These are phyloP conservation scores for Epizoanthus illoricatus DNA, from an alignment of 92 coral and sea anemone species.

Conservation along the genomic window DNA sequence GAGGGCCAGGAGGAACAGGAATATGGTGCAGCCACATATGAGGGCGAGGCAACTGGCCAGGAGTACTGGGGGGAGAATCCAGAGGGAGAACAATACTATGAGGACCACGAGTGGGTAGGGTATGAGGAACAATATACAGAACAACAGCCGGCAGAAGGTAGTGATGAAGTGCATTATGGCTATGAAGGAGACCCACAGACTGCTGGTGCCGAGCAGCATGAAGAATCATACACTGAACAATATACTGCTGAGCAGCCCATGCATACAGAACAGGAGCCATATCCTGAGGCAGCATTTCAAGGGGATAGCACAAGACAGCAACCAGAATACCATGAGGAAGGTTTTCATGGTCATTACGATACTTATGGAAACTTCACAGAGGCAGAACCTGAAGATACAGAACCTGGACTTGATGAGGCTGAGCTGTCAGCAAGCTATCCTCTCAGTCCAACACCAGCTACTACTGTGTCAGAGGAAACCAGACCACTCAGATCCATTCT, in stretches of 20 bases:
- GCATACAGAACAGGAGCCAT: neutral
- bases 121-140: constrained; percentile 4
- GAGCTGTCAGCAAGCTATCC: neutral
- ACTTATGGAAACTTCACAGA: constrained; percentile 5
- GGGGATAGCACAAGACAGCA: neutral
- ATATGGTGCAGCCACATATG: constrained; percentile 26
- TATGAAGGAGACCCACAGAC: constrained; percentile 13
- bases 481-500: constrained; percentile 82
- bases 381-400: constrained; percentile 19
- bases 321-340: neutral
- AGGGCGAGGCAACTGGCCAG: constrained; percentile 37
- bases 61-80: constrained; percentile 36
- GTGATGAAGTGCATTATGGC: neutral
- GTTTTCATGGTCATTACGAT: constrained; percentile 6
- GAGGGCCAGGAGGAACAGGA: constrained; percentile 43
- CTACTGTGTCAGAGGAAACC: constrained; percentile 6
- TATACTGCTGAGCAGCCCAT: constrained; percentile 13
- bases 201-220: neutral
- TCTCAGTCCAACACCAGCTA: neutral
- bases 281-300: neutral
- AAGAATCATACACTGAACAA: neutral
- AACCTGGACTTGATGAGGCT: constrained; percentile 16
- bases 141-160: neutral
- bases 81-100: constrained; percentile 27
- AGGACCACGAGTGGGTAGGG: constrained; percentile 40